Evolutionary conservation across 2,888 invertebrate species (phyloP).

Genomic region (Anticlea derivata): DNA sequence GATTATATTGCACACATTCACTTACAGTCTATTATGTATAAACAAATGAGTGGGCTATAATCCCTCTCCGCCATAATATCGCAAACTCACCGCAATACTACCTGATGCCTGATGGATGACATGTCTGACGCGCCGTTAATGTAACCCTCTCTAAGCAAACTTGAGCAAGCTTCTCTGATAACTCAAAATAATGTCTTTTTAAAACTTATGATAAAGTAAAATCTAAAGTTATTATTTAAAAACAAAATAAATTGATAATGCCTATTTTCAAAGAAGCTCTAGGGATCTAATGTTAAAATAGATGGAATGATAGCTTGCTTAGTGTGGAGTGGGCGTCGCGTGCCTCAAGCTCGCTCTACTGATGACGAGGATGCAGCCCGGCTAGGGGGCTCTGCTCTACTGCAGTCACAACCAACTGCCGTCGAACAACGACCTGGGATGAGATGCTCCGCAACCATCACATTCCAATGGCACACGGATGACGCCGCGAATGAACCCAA

Average conservation of each 20-base stretch:
- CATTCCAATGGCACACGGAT: conserved; percentile 70
- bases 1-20: conserved; percentile 80
- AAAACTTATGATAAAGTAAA: conserved; percentile 8
- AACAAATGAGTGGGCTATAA: conserved; percentile 75
- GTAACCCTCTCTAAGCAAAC: conserved; percentile 73
- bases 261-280: conserved; percentile 20
- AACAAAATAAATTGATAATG: conserved; percentile 2
- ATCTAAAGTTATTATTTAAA: background rate
- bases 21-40: conserved; percentile 65
- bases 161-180: conserved; percentile 43
- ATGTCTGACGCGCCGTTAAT: conserved; percentile 67
- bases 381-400: conserved; percentile 35
- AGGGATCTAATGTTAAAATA: conserved; percentile 28
- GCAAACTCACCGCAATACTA: conserved; percentile 80
- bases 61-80: conserved; percentile 84
- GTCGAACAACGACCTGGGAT: conserved; percentile 34
- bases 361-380: conserved; percentile 36
- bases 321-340: conserved; percentile 53
- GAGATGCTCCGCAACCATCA: conserved; percentile 35
- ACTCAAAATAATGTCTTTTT: conserved; percentile 5
- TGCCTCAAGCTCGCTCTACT: conserved; percentile 65
- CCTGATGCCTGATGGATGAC: conserved; percentile 71
- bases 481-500: conserved; percentile 48
- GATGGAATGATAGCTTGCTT: conserved; percentile 60
- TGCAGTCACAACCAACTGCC: conserved; percentile 43